Conservation (phyloP, 2,797 vertebrate genomes). For the Syndactyla subalaris region DNA sequence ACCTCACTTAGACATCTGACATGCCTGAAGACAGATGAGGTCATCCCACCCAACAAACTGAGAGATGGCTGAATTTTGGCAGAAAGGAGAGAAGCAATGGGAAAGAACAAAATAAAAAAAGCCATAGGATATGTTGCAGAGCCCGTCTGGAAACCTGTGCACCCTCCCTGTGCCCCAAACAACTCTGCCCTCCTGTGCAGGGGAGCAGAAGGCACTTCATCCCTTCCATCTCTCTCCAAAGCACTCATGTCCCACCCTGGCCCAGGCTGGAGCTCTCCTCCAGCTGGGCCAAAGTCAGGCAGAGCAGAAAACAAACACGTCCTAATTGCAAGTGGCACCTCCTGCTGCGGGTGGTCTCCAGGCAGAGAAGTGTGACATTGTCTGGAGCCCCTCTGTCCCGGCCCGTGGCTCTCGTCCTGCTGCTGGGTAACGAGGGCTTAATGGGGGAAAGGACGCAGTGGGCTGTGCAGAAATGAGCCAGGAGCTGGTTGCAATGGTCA, state of each 20-base stretch:
- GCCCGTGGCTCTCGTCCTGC: not conserved
- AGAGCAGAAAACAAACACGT: not conserved
- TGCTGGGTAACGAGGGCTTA: not conserved
- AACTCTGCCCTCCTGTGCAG: not conserved
- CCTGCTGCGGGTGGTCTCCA: not conserved
- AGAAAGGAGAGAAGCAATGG: not conserved
- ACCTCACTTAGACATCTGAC: not conserved
- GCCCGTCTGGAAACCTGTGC: not conserved
- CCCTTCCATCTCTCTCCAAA: not conserved
- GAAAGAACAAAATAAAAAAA: not conserved
- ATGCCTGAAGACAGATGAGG: not conserved
- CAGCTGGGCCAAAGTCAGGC: not conserved
- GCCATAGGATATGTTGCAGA: not conserved
- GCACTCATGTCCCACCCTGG: accelerated
- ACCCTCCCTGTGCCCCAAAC: not conserved
- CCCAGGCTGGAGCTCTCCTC: not conserved
- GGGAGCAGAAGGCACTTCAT: not conserved
- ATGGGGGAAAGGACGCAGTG: not conserved
- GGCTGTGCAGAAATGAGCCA: slow-evolving; percentile 12
- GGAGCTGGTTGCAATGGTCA: not conserved
- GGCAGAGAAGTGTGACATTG: slow-evolving; percentile 35
- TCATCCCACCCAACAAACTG: accelerated
- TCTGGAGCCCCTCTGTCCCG: not conserved
- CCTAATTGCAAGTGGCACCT: slow-evolving; percentile 63
- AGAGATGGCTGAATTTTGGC: not conserved